phyloP scores from a whole-genome alignment of 2,797 vertebrate species.

The Hoplostethus mediterraneus region DNA sequence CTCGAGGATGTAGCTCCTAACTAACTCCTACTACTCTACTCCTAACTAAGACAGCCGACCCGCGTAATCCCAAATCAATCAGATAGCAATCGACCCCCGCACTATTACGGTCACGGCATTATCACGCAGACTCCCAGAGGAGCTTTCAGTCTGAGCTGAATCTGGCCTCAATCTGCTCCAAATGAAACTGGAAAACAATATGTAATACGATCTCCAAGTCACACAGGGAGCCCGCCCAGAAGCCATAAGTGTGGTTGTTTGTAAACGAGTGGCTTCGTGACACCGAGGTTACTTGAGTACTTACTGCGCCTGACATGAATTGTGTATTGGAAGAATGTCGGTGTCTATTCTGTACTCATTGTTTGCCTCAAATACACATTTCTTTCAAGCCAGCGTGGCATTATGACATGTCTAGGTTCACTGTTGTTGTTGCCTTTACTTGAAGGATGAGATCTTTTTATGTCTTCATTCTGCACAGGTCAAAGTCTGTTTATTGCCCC shows the following conservation, averaged over 20 bases:
- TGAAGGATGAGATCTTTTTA: constrained; percentile 20
- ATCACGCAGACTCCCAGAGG: neutral
- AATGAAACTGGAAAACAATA: constrained; percentile 4
- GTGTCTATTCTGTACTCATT: constrained; percentile 13
- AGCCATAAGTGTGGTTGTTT: constrained; percentile 15
- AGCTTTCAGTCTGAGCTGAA: neutral
- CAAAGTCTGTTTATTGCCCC: constrained; percentile 79
- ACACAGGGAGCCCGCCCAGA: constrained; percentile 6
- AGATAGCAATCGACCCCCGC: no score
- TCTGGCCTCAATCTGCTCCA: neutral
- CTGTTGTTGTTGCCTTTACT: constrained; percentile 2
- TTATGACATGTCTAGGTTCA: constrained; percentile 10
- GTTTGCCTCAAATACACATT: constrained; percentile 8
- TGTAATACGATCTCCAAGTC: neutral
- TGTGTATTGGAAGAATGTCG: constrained; percentile 39
- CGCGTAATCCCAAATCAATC: neutral
- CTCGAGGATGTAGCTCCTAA: neutral
- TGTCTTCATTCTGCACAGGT: constrained; percentile 39
- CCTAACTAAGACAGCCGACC: neutral
- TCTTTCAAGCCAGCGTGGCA: constrained; percentile 12
- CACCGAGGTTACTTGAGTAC: constrained; percentile 21
- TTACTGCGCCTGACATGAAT: constrained; percentile 29
- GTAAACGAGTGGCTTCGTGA: constrained; percentile 13
- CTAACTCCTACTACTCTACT: neutral
- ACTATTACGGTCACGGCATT: no score